Percentiles rank a stretch among this genome's conserved stretches.
phyloP scores from a whole-genome alignment of 2,888 invertebrate genomes.

The Halictus ligatus region DNA sequence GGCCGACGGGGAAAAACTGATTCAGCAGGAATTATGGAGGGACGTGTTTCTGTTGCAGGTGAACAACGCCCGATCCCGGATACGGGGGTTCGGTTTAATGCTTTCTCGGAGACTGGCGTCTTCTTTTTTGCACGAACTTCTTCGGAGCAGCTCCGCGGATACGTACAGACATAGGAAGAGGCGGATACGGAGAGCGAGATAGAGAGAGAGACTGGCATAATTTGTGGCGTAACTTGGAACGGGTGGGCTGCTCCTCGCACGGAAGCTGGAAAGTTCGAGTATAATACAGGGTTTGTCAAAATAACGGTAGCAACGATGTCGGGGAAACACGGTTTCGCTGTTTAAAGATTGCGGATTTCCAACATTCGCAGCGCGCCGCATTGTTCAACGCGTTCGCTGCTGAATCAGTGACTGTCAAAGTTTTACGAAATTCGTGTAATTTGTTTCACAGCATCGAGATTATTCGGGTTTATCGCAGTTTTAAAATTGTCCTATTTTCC shows the following conservation, averaged over 20 bases:
- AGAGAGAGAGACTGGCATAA: neutral
- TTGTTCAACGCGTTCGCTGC: neutral
- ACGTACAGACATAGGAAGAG: neutral
- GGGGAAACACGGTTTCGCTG: neutral
- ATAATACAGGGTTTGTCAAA: constrained; percentile 4
- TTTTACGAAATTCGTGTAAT: neutral
- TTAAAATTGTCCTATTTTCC: too few species aligned
- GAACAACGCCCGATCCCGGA: neutral
- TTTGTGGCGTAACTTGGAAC: constrained; percentile 1
- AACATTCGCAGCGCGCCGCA: neutral
- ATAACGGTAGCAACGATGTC: neutral
- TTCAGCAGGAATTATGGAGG: neutral
- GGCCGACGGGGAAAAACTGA: neutral
- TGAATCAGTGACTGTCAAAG: neutral
- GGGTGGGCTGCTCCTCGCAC: neutral
- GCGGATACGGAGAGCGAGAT: neutral
- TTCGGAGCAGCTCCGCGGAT: neutral
- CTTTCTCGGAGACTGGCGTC: neutral
- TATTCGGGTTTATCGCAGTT: too few species aligned
- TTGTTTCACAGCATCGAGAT: neutral
- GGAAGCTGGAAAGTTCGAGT: neutral
- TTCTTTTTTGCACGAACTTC: neutral
- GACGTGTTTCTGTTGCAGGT: neutral
- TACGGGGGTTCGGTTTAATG: neutral
- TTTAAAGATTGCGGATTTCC: constrained; percentile 1